Percentiles rank a stretch among this genome's conserved stretches.
Conservation (phyloP, 1,140 invertebrate species). For the Drosophila kurseongensis region DNA sequence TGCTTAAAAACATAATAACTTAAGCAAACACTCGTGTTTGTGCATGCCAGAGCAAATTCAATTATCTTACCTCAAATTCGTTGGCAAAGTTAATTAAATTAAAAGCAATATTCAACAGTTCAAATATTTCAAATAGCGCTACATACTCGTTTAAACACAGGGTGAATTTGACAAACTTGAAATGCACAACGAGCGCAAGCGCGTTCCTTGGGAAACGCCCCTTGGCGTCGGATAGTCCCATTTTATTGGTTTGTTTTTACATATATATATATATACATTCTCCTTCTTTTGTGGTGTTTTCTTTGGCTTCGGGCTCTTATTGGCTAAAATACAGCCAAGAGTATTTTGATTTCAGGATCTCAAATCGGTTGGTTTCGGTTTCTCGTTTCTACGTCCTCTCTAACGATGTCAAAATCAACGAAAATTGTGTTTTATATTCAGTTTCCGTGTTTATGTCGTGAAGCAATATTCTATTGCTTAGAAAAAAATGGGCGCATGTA, state of each 20-base stretch:
- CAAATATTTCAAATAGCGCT: conserved; percentile 55
- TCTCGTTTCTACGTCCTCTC: neutral
- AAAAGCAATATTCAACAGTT: conserved; percentile 73
- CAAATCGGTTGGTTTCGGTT: conserved; percentile 1
- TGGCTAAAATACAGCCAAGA: neutral
- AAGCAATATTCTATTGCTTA: conserved; percentile 40
- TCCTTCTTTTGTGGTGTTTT: neutral
- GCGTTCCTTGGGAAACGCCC: neutral
- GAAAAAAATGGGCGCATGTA: neutral
- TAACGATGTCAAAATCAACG: conserved; percentile 29
- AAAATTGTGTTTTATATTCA: conserved; percentile 49
- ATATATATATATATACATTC: neutral
- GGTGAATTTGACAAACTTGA: conserved; percentile 1
- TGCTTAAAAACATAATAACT: neutral
- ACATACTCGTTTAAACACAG: conserved; percentile 16
- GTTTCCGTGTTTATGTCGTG: conserved; percentile 52
- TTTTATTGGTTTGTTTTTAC: conserved; percentile 3
- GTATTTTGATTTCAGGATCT: neutral
- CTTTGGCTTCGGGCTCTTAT: conserved; percentile 1
- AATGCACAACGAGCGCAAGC: conserved; percentile 1
- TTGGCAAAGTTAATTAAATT: conserved; percentile 67
- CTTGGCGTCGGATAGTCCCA: neutral
- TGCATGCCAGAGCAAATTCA: conserved; percentile 32
- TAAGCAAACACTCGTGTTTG: neutral
- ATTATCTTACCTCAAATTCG: conserved; percentile 48